These are phyloP conservation scores for Isaurus tuberculatus DNA, from an alignment of 92 coral and sea anemone genomes.

Conservation along the genomic window DNA sequence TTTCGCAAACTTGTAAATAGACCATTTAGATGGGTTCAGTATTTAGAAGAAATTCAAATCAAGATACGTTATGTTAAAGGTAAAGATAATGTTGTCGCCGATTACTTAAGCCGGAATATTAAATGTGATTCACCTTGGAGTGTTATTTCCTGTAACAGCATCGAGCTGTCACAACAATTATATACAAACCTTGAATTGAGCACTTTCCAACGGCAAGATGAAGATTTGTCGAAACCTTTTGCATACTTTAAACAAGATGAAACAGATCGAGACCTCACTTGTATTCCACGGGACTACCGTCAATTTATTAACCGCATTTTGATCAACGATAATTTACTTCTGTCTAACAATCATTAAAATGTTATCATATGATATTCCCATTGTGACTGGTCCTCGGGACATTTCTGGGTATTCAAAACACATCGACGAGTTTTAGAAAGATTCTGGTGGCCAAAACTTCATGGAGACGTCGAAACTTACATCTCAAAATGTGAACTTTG, in stretches of 20 bases:
- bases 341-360: conserved; percentile 12
- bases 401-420: conserved; percentile 29
- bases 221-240: conserved; percentile 28
- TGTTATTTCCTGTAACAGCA: conserved; percentile 43
- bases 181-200: conserved; percentile 20
- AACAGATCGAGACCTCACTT: not conserved
- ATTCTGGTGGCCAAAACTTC: conserved; percentile 42
- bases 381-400: conserved; percentile 30
- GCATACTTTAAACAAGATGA: conserved; percentile 23
- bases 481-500: conserved; percentile 12
- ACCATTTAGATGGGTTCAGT: conserved; percentile 41
- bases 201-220: conserved; percentile 31
- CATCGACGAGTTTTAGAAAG: conserved; percentile 37
- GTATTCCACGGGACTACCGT: conserved; percentile 24
- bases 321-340: conserved; percentile 7
- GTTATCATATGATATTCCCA: conserved; percentile 4
- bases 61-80: conserved; percentile 25
- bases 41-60: conserved; percentile 33
- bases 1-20: conserved; percentile 35
- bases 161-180: conserved; percentile 34
- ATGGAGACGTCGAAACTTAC: conserved; percentile 20
- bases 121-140: conserved; percentile 25
- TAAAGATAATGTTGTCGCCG: conserved; percentile 33
- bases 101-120: conserved; percentile 22
- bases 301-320: conserved; percentile 18